Evolutionary conservation across 2,888 invertebrate species (phyloP).

Genomic region (Morinoia aosen): DNA sequence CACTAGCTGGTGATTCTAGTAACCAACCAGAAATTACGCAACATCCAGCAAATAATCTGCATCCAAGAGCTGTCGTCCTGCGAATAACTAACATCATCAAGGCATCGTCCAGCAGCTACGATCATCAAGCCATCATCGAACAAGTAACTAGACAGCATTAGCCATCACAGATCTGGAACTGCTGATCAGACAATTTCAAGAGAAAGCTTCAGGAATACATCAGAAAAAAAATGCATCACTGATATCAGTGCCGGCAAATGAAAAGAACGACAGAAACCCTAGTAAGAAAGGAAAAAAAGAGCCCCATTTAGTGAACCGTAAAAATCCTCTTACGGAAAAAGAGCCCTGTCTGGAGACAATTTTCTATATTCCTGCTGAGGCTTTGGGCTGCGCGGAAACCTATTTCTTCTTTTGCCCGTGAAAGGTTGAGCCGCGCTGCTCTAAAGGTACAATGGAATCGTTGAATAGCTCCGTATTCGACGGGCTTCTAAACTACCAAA

Average conservation of each 20-base stretch:
- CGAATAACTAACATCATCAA: no score
- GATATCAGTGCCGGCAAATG: background rate
- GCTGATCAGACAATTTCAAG: background rate
- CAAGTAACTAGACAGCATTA: no score
- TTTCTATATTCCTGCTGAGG: constrained; percentile 4
- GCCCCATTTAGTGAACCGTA: background rate
- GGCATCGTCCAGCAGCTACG: no score
- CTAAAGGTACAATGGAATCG: constrained; percentile 17
- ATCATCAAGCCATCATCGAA: no score
- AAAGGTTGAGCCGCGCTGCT: background rate
- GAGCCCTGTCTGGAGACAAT: background rate
- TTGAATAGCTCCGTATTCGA: background rate
- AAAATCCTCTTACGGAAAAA: background rate
- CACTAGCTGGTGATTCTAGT: no score
- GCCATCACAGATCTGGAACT: background rate
- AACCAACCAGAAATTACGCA: no score
- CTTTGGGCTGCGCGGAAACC: background rate
- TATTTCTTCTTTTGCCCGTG: background rate
- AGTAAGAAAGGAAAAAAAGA: background rate
- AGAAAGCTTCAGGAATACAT: background rate
- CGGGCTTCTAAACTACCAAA: background rate
- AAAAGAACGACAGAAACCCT: background rate
- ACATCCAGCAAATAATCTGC: no score
- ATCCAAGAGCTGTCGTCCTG: no score
- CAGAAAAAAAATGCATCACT: background rate